These are phyloP conservation scores for Mythimna vitellina DNA, from an alignment of 2,888 invertebrate genomes.

Conservation along the genomic window DNA sequence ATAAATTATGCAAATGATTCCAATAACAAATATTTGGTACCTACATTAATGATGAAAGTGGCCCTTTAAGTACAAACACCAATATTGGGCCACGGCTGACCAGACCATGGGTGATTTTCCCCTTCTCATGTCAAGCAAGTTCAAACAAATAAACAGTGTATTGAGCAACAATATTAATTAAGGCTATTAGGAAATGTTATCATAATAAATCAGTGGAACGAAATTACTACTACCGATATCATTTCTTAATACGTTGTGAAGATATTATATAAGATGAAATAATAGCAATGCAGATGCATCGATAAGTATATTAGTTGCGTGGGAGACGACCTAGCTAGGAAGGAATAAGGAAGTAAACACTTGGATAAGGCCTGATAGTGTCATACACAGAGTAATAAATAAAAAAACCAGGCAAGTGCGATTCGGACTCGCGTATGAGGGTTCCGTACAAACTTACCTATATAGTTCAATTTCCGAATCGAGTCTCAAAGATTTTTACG, in stretches of 20 bases:
- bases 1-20: conserved; percentile 46
- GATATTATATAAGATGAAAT: no score
- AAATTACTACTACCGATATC: no score
- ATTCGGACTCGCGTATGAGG: no score
- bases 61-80: conserved; percentile 28
- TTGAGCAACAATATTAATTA: conserved; percentile 33
- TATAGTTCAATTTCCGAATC: no score
- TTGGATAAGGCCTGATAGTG: background rate
- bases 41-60: conserved; percentile 46
- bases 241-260: no score
- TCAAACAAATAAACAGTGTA: conserved; percentile 32
- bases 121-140: conserved; percentile 21
- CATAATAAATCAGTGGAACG: conserved; percentile 17
- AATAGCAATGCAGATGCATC: background rate
- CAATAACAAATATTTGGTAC: conserved; percentile 51
- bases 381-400: no score
- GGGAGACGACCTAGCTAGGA: background rate
- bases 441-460: no score
- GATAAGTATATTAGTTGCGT: background rate
- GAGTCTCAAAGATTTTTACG: no score
- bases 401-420: no score
- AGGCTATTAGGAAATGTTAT: conserved; percentile 10
- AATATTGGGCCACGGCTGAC: conserved; percentile 53
- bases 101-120: conserved; percentile 2
- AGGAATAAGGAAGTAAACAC: background rate